phyloP scores from a whole-genome alignment of 2,113 vertebrate species.

The Hippopotamus amphibius region DNA sequence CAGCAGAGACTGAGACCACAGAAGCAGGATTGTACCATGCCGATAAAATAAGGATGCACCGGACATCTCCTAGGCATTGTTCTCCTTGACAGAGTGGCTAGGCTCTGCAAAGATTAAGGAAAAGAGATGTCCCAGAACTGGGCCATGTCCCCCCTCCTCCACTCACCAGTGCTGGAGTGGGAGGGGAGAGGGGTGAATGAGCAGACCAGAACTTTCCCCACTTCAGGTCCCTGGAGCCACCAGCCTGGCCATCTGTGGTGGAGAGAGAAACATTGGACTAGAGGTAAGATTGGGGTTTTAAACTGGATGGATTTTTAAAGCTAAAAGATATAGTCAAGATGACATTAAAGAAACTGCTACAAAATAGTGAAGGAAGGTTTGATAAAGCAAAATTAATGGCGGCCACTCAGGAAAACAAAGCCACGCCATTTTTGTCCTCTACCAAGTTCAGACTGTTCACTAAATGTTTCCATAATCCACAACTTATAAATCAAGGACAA shows the following conservation, averaged over 20 bases:
- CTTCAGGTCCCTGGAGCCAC: neutral
- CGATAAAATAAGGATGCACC: neutral
- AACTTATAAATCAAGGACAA: neutral
- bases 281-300: too few relatives aligned
- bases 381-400: neutral
- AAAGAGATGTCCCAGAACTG: too few relatives aligned
- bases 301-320: neutral
- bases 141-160: fast-evolving
- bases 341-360: neutral
- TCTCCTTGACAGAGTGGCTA: neutral
- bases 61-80: too few relatives aligned
- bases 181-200: fast-evolving
- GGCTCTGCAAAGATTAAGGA: neutral
- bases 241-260: neutral
- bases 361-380: neutral
- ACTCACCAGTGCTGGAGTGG: too few relatives aligned
- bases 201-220: neutral
- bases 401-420: neutral
- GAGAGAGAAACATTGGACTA: neutral
- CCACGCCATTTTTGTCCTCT: fast-evolving
- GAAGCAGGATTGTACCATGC: fast-evolving
- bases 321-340: neutral
- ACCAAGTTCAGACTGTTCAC: neutral
- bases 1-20: neutral
- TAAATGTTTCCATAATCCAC: neutral